These are phyloP conservation scores for Philotrypesis tridentata DNA, from an alignment of 1,140 invertebrate species.

Conservation along the genomic window DNA sequence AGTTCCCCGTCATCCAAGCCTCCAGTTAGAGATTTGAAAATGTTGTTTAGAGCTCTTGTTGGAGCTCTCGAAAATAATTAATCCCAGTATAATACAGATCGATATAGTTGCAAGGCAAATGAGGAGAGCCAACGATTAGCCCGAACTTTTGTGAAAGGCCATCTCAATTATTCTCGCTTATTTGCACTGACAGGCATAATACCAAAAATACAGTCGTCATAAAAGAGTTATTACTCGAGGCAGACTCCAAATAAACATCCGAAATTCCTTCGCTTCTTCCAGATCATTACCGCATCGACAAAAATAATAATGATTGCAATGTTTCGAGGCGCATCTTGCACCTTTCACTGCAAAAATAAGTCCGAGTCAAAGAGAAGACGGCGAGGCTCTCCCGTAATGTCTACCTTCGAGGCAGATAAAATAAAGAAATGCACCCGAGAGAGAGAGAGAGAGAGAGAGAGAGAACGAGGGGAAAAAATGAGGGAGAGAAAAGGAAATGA, in stretches of 20 bases:
- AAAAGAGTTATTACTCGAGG: conserved; percentile 30
- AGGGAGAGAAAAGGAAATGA: conserved; percentile 19
- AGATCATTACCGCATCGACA: neutral
- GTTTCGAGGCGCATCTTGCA: conserved; percentile 20
- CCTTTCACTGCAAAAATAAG: conserved; percentile 31
- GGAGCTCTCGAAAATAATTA: too few relatives aligned
- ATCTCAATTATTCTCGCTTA: too few relatives aligned
- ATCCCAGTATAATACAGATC: too few relatives aligned
- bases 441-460: conserved; percentile 20
- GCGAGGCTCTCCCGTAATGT: conserved; percentile 20
- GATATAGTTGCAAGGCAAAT: too few relatives aligned
- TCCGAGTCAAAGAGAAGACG: neutral
- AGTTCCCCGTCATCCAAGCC: too few relatives aligned
- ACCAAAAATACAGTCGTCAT: neutral
- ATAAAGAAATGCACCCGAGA: conserved; percentile 5
- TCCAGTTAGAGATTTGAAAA: too few relatives aligned
- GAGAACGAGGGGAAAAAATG: neutral
- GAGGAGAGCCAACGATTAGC: too few relatives aligned
- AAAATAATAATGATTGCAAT: conserved; percentile 42
- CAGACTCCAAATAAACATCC: conserved; percentile 1
- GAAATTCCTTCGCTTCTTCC: neutral
- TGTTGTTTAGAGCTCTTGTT: too few relatives aligned
- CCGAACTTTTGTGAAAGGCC: too few relatives aligned
- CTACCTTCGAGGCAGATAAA: conserved; percentile 43
- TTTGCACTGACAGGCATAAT: too few relatives aligned